Base-by-base conservation (phyloP, 2,797 vertebrate species). In the Siniperca obscura region DNA sequence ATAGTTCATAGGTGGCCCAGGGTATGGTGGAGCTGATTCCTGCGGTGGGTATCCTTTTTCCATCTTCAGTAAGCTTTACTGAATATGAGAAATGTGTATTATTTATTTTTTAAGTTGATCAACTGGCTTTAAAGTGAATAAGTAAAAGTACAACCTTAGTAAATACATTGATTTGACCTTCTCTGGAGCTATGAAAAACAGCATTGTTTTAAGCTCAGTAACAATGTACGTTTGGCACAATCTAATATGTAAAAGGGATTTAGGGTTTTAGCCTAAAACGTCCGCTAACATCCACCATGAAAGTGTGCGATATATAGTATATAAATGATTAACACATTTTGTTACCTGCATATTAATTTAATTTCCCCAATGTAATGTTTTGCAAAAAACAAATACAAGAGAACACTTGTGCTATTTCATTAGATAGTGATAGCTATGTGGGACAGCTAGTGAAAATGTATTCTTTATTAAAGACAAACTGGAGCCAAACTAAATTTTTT, bases 1-100 rank as follows among this genome's bases (percentile, higher is more conserved):
- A 8, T 94, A 89, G 79, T 76, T 75, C 11, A 86, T 0, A 11
- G 91, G 94, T 10, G 77, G 90, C 8, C 89, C 94, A 0, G 94
- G 89, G 62, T 95, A 95, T 0, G 94, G 92, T 25, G 94, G 93
- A n/a, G 92, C 89, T 5, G 84, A 1, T 0, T 90, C 91, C 6
- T 81, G 59, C 40, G 78, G 57, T 9, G 62, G 84, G 44, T 81
- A 36, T 67, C 84, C 90, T 73, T 93, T 93, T 44, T 93, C 87
- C 91, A 94, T 94, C 61, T 87, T 90, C 46, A 81, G 50, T 81
- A 67, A 72, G 70, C 6, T 56, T 67, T 19, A 36, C 67, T 83
- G 42, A 50, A 82, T 2, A 65, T 19, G 7, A 81, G 5, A 71
- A 67, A 82, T 10, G 2, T 30, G 27, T 21, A 12, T 30, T n/a